Evolutionary conservation across 2,113 vertebrate genomes (phyloP).

Genomic region (Misgurnus mizolepis): DNA sequence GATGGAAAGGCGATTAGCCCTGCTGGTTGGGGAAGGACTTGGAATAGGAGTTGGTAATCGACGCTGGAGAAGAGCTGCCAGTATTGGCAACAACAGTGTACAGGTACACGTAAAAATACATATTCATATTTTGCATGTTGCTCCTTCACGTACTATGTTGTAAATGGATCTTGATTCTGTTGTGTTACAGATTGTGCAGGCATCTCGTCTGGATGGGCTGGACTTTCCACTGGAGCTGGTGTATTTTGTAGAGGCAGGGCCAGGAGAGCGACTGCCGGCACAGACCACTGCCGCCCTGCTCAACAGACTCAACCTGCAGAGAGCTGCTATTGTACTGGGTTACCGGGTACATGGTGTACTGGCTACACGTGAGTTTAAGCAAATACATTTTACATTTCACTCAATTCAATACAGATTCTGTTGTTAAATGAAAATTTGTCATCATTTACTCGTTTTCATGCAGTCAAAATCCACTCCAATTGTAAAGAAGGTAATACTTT

Average conservation of each 20-base stretch:
- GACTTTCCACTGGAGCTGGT: slow-evolving; percentile 87
- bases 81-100: slow-evolving; percentile 82
- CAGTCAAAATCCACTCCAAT: too few species aligned
- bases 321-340: slow-evolving; percentile 91
- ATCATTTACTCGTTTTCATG: too few species aligned
- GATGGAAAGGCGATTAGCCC: slow-evolving; percentile 90
- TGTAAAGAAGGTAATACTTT: too few species aligned
- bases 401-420: too few species aligned
- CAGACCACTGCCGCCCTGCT: slow-evolving; percentile 82
- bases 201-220: slow-evolving; percentile 78
- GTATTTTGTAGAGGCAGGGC: slow-evolving; percentile 91
- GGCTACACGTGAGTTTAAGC: slow-evolving; percentile 77
- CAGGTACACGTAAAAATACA: slow-evolving; percentile 78
- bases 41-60: slow-evolving; percentile 69
- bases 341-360: slow-evolving; percentile 87
- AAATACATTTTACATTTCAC: background rate
- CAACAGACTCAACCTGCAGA: slow-evolving; percentile 90
- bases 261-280: slow-evolving; percentile 83
- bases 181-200: slow-evolving; percentile 84
- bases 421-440: too few species aligned
- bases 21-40: slow-evolving; percentile 86
- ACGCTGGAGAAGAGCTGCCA: slow-evolving; percentile 85
- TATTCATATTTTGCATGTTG: background rate
- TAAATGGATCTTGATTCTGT: background rate
- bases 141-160: background rate